Conservation (phyloP, 2,888 invertebrate species). For the Pimpla rufipes region DNA sequence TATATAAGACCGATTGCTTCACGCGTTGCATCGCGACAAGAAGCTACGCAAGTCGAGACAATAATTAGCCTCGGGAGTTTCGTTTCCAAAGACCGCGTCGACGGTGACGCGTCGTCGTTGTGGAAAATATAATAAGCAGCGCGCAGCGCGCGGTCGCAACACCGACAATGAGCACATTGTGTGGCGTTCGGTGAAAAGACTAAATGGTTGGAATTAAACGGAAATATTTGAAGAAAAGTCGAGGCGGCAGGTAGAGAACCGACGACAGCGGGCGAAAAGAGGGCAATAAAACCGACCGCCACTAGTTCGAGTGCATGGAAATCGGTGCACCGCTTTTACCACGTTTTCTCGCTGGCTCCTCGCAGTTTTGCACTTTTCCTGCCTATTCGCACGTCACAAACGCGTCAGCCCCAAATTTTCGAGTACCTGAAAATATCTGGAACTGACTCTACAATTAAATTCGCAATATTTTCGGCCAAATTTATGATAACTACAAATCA, state of each 20-base stretch:
- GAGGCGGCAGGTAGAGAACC: constrained; percentile 50
- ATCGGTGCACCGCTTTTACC: neutral
- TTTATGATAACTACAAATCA: too few species aligned
- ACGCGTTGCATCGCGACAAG: too few species aligned
- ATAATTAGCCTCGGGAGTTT: constrained; percentile 1
- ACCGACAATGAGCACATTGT: constrained; percentile 37
- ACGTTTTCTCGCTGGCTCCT: neutral
- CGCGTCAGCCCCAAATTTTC: neutral
- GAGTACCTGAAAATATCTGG: neutral
- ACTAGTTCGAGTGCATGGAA: neutral
- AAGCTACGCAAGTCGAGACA: too few species aligned
- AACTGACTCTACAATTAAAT: neutral
- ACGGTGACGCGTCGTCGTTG: neutral
- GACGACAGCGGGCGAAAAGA: constrained; percentile 17
- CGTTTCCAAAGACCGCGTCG: neutral
- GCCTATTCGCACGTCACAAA: neutral
- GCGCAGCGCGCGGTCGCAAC: constrained; percentile 39
- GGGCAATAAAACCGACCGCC: constrained; percentile 53
- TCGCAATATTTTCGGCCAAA: neutral
- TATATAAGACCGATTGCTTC: too few species aligned
- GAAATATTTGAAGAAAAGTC: constrained; percentile 41
- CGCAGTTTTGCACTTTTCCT: constrained; percentile 16
- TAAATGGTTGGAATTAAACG: constrained; percentile 39
- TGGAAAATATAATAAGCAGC: neutral
- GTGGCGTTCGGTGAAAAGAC: constrained; percentile 36